Evolutionary conservation across 2,113 vertebrate species (phyloP).

Genomic region (Cololabis saira): DNA sequence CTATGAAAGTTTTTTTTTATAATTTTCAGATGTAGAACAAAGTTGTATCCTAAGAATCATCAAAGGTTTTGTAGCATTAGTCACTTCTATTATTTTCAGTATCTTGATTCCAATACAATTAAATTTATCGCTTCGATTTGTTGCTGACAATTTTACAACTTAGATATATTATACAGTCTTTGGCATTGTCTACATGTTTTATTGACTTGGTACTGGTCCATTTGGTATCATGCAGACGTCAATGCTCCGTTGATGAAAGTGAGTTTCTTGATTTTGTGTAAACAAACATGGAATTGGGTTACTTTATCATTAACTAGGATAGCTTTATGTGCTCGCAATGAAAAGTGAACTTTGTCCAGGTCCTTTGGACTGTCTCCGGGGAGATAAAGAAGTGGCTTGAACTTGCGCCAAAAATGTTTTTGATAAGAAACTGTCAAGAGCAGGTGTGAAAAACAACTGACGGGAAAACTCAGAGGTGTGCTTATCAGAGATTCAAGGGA

Average conservation of each 20-base stretch:
- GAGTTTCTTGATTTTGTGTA: not conserved
- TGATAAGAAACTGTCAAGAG: not conserved
- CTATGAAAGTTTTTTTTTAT: too few species aligned
- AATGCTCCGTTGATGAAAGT: not conserved
- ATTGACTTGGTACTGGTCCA: not conserved
- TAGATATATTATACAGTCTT: not conserved
- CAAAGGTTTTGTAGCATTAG: not conserved
- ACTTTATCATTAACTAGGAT: slow-evolving; percentile 4
- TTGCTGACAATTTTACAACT: slow-evolving; percentile 8
- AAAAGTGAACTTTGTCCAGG: slow-evolving; percentile 6
- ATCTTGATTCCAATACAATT: not conserved
- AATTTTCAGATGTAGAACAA: too few species aligned
- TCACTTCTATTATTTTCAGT: not conserved
- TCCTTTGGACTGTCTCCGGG: not conserved
- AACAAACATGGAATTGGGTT: not conserved
- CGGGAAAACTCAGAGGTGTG: slow-evolving; percentile 14
- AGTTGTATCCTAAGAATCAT: too few species aligned
- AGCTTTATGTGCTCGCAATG: not conserved
- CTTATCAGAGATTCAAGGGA: not conserved
- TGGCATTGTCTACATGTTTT: not conserved
- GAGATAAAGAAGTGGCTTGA: slow-evolving; percentile 1
- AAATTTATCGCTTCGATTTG: not conserved
- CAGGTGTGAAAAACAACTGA: not conserved
- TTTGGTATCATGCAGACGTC: not conserved
- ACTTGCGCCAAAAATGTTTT: not conserved